Evolutionary conservation across 2,888 invertebrate species (phyloP).

Genomic region (Neocrepidodera transversa): DNA sequence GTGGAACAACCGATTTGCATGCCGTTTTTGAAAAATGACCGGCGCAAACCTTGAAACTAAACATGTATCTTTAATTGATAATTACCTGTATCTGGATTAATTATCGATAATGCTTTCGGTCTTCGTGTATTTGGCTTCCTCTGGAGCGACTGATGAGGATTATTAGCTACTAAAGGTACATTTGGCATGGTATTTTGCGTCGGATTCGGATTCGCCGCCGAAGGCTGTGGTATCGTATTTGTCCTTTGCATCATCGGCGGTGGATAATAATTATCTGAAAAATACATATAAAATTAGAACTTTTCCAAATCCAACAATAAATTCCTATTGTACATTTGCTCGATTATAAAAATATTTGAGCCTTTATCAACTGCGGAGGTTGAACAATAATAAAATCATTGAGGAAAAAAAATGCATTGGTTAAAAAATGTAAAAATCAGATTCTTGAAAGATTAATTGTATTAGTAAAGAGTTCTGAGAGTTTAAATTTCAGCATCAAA

Average conservation of each 20-base stretch:
- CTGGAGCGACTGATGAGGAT: conserved; percentile 38
- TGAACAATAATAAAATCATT: too few species aligned
- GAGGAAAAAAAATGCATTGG: too few species aligned
- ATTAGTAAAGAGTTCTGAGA: too few species aligned
- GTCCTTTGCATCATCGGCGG: conserved; percentile 27
- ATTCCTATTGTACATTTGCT: background rate
- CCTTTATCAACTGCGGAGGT: too few species aligned
- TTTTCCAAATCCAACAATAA: background rate
- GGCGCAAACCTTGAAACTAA: too few species aligned
- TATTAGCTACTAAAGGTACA: conserved; percentile 27
- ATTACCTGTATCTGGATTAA: conserved; percentile 57
- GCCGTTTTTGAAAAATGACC: too few species aligned
- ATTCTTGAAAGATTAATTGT: too few species aligned
- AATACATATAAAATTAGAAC: background rate
- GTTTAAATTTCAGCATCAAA: too few species aligned
- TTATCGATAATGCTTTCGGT: conserved; percentile 55
- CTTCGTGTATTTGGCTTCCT: conserved; percentile 37
- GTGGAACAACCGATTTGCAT: too few species aligned
- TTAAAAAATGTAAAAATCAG: too few species aligned
- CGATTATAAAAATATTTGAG: too few species aligned
- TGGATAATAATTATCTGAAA: conserved; percentile 27
- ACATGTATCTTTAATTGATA: background rate
- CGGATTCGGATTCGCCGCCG: conserved; percentile 45
- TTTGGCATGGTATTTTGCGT: conserved; percentile 41
- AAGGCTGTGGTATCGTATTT: conserved; percentile 32